Percentiles rank a stretch among this genome's conserved stretches.
phyloP scores from a whole-genome alignment of 2,888 invertebrate species.

The Phengaris alcon region DNA sequence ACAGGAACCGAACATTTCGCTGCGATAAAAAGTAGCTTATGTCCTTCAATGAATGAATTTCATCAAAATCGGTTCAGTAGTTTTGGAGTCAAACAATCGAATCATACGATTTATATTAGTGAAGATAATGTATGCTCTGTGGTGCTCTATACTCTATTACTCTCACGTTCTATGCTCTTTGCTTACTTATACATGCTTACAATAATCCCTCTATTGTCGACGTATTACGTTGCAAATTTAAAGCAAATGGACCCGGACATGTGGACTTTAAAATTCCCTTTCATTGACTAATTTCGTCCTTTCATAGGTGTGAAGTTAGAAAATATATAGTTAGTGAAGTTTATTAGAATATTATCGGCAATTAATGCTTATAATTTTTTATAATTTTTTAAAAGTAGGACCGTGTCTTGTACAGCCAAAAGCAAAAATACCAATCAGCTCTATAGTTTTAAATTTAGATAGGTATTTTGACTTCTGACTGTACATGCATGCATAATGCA shows the following conservation, averaged over 20 bases:
- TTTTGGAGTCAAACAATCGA: no score
- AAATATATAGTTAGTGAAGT: neutral
- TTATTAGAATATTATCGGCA: neutral
- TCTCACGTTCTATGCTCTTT: neutral
- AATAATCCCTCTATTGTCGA: constrained; percentile 15
- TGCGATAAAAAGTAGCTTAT: no score
- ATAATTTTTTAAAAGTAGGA: neutral
- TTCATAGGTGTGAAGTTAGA: neutral
- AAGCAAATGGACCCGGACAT: constrained; percentile 1
- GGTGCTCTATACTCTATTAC: neutral
- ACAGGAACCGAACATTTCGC: no score
- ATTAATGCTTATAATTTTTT: neutral
- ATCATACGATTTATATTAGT: neutral
- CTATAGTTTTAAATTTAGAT: no score
- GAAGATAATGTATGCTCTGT: neutral
- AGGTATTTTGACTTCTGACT: neutral
- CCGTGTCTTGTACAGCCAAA: neutral
- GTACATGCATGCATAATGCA: constrained; percentile 13
- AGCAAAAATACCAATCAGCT: neutral
- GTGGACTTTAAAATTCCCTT: neutral
- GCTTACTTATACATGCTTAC: neutral
- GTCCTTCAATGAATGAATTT: no score
- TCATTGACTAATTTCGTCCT: neutral
- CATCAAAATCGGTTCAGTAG: no score
- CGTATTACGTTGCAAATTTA: constrained; percentile 23